Evolutionary conservation across 2,888 invertebrate genomes (phyloP), one percentile per base, ranked within the genome.

Genomic region (Polia nebulosa): DNA sequence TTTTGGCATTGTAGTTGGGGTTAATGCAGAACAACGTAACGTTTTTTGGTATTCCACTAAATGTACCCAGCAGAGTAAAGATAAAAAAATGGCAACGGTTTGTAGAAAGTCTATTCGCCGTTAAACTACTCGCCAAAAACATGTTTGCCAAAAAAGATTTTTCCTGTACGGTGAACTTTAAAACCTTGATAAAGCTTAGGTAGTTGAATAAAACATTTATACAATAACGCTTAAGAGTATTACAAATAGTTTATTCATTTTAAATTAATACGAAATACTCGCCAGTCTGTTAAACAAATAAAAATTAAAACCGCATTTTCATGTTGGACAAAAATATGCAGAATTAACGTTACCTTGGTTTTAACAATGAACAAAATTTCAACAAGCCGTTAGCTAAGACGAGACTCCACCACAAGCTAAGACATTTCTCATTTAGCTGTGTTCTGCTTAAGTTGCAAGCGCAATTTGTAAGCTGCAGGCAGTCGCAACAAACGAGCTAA

Each of bases 41-140:
- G 9, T 51, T 57, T 66, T 69, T 62, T 47, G 25, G 69, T 59
- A 27, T 62, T 41, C 61, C 51, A 60, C 61, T 69, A 70, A 80
- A 80, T 53, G 34, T 76, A 44, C 51, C 82, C 55, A 22, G 53
- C 65, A 80, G 69, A 71, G 65, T 55, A 72, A 70, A 63, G 64
- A 80, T 69, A 78, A 82, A 81, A 78, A 78, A 67, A 73, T 67
- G 44, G 63, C 58, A 78, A 76, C 68, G 62, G 82, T 80, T 73
- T 70, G 71, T 80, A 55, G 57, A 80, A 80, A 79, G 44, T 79
- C 60, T 60, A 56, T 62, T 65, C 55, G 44, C 58, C 49, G 49
- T 76, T 72, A 61, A 68, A 69, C 53, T 69, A 70, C 58, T 65
- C 8, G 49, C 49, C 78, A 70, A 59, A 65, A 69, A 52, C 4